phyloP scores from a whole-genome alignment of 2,113 vertebrate species.

The Bostrychus sinensis region DNA sequence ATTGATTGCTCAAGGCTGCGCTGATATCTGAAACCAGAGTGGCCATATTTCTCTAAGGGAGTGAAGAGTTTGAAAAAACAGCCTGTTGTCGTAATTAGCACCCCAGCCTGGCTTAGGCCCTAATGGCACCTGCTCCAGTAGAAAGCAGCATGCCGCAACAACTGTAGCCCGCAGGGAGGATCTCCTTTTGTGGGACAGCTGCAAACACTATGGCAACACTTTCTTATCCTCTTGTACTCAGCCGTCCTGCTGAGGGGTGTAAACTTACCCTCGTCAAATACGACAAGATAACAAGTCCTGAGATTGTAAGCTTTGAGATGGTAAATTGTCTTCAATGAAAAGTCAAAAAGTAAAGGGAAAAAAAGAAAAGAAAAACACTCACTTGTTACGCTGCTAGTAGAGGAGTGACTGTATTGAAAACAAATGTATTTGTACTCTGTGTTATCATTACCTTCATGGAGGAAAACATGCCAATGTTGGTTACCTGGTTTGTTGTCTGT shows the following conservation, averaged over 20 bases:
- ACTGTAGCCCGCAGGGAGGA: slow-evolving; percentile 48
- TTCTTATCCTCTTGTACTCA: slow-evolving; percentile 32
- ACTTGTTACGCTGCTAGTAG: no score
- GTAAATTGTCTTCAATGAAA: slow-evolving; percentile 12
- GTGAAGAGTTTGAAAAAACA: slow-evolving; percentile 35
- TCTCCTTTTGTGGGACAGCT: slow-evolving; percentile 51
- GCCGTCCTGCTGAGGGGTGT: slow-evolving; percentile 34
- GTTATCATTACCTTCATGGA: no score
- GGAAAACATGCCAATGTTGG: no score
- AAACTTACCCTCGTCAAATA: slow-evolving; percentile 44
- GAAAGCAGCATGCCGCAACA: slow-evolving; percentile 41
- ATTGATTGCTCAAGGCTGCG: slow-evolving; percentile 5
- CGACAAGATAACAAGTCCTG: slow-evolving; percentile 26
- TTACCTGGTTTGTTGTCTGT: no score
- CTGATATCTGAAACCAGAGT: slow-evolving; percentile 13
- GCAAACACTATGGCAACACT: slow-evolving; percentile 70
- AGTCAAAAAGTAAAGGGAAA: slow-evolving; percentile 11
- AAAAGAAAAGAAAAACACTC: no score
- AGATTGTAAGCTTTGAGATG: slow-evolving; percentile 21
- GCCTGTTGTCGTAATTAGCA: slow-evolving; percentile 67
- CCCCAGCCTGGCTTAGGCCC: slow-evolving; percentile 51
- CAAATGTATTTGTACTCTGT: no score
- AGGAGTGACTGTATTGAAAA: no score
- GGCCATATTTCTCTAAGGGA: slow-evolving; percentile 14
- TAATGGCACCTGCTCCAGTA: slow-evolving; percentile 59